phyloP scores from a whole-genome alignment of 2,113 vertebrate species.

The western clawed frog (Xenopus tropicalis) region DNA sequence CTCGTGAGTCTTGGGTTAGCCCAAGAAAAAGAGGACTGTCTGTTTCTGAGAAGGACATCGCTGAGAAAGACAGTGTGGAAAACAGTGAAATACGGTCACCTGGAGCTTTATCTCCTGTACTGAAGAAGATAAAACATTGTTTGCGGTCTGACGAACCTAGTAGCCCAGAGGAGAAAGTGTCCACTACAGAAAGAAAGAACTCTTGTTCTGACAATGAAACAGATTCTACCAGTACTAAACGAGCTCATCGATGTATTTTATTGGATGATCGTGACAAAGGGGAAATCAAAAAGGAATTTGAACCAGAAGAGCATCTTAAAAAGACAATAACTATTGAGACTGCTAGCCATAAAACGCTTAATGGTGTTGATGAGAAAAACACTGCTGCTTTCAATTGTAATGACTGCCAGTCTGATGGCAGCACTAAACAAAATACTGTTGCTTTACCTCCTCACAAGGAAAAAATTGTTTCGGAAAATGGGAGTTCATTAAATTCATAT shows the following conservation, averaged over 20 bases:
- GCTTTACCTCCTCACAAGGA: conserved; percentile 62
- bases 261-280: conserved; percentile 79
- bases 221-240: conserved; percentile 68
- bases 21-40: conserved; percentile 84
- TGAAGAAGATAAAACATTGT: conserved; percentile 87
- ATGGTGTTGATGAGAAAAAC: conserved; percentile 80
- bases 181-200: conserved; percentile 65
- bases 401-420: conserved; percentile 67
- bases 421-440: conserved; percentile 57
- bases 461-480: conserved; percentile 71
- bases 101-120: conserved; percentile 72
- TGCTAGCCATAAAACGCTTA: conserved; percentile 75
- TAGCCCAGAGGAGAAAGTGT: conserved; percentile 77
- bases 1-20: conserved; percentile 77
- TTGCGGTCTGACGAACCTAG: conserved; percentile 80
- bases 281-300: conserved; percentile 73
- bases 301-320: conserved; percentile 65
- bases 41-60: conserved; percentile 81
- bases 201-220: conserved; percentile 74
- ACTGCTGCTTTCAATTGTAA: conserved; percentile 70
- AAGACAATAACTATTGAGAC: conserved; percentile 62
- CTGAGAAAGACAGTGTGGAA: conserved; percentile 76
- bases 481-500: conserved; percentile 64
- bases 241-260: conserved; percentile 72
- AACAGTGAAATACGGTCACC: conserved; percentile 73